Percentiles rank a stretch among this genome's conserved stretches.
These are phyloP conservation scores for Amniataba percoides DNA, from an alignment of 2,797 vertebrate genomes.

Conservation along the genomic window DNA sequence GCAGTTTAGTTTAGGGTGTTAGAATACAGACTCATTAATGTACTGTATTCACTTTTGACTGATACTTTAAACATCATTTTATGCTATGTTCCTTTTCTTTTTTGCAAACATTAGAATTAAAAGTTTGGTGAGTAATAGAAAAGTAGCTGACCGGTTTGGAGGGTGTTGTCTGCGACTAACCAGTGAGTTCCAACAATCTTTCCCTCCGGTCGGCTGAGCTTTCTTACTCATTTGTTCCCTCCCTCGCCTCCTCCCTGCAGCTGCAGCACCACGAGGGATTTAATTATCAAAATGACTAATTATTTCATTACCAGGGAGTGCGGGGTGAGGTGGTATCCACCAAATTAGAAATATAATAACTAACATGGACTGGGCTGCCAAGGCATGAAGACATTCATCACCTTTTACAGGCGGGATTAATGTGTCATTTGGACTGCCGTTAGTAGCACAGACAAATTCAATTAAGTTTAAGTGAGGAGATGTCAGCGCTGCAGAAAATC, in stretches of 20 bases:
- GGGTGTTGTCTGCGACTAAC: background rate
- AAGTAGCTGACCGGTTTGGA: background rate
- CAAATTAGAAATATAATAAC: slow-evolving; percentile 98
- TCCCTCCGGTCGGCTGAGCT: background rate
- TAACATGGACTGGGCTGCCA: slow-evolving; percentile 94
- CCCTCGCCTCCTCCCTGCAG: slow-evolving; percentile 49
- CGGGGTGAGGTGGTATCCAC: slow-evolving; percentile 93
- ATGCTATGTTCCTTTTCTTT: background rate
- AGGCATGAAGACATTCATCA: slow-evolving; percentile 98
- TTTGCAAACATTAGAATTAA: background rate
- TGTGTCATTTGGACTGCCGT: slow-evolving; percentile 96
- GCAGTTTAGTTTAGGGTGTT: background rate
- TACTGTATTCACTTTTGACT: background rate
- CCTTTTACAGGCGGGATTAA: slow-evolving; percentile 95
- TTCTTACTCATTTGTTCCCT: slow-evolving; percentile 15
- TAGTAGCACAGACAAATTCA: slow-evolving; percentile 97
- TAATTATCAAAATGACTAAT: slow-evolving; percentile 99
- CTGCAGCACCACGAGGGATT: slow-evolving; percentile 90
- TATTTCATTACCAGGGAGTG: slow-evolving; percentile 95
- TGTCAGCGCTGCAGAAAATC: slow-evolving; percentile 80
- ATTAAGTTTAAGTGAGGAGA: slow-evolving; percentile 94
- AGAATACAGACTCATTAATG: background rate
- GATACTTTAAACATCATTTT: background rate
- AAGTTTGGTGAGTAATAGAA: slow-evolving; percentile 3
- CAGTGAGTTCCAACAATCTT: background rate